Percentiles rank a stretch among this genome's conserved stretches.
phyloP scores from a whole-genome alignment of 2,113 vertebrate species.

The Haemorhous mexicanus region DNA sequence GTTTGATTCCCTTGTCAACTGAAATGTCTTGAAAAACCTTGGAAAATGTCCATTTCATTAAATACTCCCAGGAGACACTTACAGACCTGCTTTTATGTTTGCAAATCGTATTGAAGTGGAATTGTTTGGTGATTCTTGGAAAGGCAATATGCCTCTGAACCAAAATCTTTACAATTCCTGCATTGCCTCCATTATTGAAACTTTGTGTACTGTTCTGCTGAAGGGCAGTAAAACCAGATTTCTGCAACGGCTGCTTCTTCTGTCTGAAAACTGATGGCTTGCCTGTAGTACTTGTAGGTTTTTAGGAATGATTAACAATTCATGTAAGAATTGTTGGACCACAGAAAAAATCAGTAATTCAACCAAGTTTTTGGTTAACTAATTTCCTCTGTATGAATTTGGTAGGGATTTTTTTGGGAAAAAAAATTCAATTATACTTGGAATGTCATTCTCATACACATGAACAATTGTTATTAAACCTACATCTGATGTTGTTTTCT shows the following conservation, averaged over 20 bases:
- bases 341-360: neutral
- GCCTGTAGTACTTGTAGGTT: neutral
- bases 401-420: fast-evolving
- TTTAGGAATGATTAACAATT: neutral
- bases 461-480: neutral
- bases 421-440: neutral
- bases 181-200: neutral
- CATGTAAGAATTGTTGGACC: neutral
- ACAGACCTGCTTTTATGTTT: neutral
- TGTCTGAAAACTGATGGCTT: neutral
- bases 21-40: neutral
- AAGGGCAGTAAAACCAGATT: neutral
- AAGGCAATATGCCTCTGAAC: neutral
- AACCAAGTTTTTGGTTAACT: neutral
- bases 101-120: neutral
- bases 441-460: neutral
- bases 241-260: neutral
- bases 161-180: neutral
- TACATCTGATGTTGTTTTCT: neutral
- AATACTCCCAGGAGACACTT: neutral
- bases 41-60: neutral
- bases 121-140: neutral
- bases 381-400: neutral
- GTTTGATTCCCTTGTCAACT: neutral
- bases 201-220: neutral